A percentile compares a stretch with the other conserved stretches of the same genome.
These are phyloP conservation scores for Pseudolaguvia tuberculata DNA, from an alignment of 2,113 vertebrate species.

Conservation along the genomic window DNA sequence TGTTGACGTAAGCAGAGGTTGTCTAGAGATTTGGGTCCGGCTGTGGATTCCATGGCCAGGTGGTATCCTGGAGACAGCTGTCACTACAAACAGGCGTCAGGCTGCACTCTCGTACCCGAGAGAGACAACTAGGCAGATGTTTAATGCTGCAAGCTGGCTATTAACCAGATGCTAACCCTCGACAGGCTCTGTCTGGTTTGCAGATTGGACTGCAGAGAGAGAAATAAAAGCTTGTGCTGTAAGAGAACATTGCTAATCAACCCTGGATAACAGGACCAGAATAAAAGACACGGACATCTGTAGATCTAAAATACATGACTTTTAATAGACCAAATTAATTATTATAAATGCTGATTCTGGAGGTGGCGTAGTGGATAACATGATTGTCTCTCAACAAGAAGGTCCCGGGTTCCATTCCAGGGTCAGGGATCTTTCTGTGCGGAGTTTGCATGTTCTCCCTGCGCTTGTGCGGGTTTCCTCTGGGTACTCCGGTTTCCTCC, in stretches of 20 bases:
- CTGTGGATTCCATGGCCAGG: slow-evolving; percentile 11
- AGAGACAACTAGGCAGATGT: slow-evolving; percentile 17
- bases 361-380: too few relatives aligned
- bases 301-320: background rate
- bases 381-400: too few relatives aligned
- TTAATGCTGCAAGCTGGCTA: slow-evolving; percentile 25
- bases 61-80: slow-evolving; percentile 13
- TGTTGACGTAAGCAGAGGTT: background rate
- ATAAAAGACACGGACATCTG: background rate
- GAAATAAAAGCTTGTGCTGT: background rate
- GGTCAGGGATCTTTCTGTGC: too few relatives aligned
- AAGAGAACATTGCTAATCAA: slow-evolving; percentile 6
- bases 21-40: background rate
- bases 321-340: too few relatives aligned
- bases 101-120: background rate
- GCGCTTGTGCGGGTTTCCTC: too few relatives aligned
- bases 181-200: background rate
- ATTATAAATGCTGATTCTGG: too few relatives aligned
- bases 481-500: too few relatives aligned
- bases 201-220: background rate
- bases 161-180: slow-evolving; percentile 34
- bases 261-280: background rate
- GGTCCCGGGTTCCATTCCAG: too few relatives aligned
- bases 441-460: too few relatives aligned
- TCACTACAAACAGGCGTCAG: slow-evolving; percentile 9